phyloP scores from a whole-genome alignment of 2,113 vertebrate species.

The Nerophis lumbriciformis region DNA sequence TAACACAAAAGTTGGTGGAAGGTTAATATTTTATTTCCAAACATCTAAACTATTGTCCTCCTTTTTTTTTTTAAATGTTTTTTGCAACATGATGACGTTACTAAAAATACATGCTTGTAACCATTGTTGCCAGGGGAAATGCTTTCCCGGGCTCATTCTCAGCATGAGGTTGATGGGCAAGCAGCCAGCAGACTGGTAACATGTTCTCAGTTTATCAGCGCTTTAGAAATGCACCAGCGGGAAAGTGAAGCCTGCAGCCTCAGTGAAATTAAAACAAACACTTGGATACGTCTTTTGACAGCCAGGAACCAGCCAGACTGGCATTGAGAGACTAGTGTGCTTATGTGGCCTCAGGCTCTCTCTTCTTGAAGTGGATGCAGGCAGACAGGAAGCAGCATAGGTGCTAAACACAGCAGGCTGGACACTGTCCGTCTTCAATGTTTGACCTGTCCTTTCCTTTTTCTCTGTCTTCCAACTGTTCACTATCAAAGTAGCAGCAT shows the following conservation, averaged over 20 bases:
- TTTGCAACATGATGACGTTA: not conserved
- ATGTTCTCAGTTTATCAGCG: not conserved
- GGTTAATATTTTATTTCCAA: no score
- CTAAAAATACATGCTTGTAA: not conserved
- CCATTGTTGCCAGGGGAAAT: not conserved
- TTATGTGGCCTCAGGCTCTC: constrained; percentile 16
- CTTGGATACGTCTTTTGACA: not conserved
- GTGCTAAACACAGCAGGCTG: constrained; percentile 19
- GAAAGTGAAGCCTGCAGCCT: constrained; percentile 4
- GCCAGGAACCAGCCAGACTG: constrained; percentile 1
- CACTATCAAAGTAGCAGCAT: not conserved
- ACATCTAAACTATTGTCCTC: no score
- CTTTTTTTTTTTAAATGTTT: no score
- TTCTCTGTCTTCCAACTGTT: constrained; percentile 14
- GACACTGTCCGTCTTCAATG: constrained; percentile 6
- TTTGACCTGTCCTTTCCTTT: not conserved
- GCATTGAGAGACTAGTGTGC: constrained; percentile 3
- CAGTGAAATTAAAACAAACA: constrained; percentile 4
- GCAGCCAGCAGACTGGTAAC: not conserved
- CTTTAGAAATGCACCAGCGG: not conserved
- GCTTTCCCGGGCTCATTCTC: not conserved
- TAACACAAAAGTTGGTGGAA: no score
- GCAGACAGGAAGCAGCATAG: constrained; percentile 18
- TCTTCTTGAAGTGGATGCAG: constrained; percentile 15
- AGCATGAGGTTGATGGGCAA: not conserved